A percentile compares a stretch with the other conserved stretches of the same genome.
Evolutionary conservation across 2,888 invertebrate species (phyloP).

Genomic region (Tethea ocularis): DNA sequence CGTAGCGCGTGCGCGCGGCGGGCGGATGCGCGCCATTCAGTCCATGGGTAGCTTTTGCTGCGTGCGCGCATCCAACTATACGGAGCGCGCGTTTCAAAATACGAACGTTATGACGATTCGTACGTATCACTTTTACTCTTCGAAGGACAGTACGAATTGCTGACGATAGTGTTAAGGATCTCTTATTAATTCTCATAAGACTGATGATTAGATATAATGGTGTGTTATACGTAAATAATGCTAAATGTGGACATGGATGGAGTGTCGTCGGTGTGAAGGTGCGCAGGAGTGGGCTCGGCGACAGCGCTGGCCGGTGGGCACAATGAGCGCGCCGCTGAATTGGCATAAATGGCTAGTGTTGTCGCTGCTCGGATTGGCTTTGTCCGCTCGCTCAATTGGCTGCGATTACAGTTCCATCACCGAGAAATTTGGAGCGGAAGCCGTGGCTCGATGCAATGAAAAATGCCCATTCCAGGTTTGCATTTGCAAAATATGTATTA

Average conservation of each 20-base stretch:
- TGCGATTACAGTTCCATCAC: constrained; percentile 82
- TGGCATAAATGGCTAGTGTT: constrained; percentile 83
- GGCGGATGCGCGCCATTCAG: constrained; percentile 57
- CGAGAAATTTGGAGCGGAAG: constrained; percentile 83
- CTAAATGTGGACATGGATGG: constrained; percentile 39
- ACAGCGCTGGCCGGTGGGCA: constrained; percentile 54
- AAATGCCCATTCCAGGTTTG: constrained; percentile 82
- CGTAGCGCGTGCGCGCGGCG: constrained; percentile 57
- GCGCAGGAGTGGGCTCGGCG: constrained; percentile 55
- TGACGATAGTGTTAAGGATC: constrained; percentile 12
- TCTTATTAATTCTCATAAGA: constrained; percentile 17
- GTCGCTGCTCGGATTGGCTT: constrained; percentile 82
- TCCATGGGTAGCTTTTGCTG: constrained; percentile 68
- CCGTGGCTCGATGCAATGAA: constrained; percentile 77
- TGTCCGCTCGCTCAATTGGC: constrained; percentile 82
- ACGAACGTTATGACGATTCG: constrained; percentile 51
- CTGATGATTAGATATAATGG: constrained; percentile 32
- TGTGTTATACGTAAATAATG: constrained; percentile 37
- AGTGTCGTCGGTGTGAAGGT: constrained; percentile 55
- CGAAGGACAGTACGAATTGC: constrained; percentile 18
- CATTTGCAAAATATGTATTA: constrained; percentile 26
- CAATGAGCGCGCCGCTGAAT: constrained; percentile 79
- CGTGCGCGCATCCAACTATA: constrained; percentile 62
- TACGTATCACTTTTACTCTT: constrained; percentile 33
- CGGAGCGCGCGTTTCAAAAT: constrained; percentile 40